phyloP scores from a whole-genome alignment of 2,113 vertebrate genomes.

The Urocitellus parryii region DNA sequence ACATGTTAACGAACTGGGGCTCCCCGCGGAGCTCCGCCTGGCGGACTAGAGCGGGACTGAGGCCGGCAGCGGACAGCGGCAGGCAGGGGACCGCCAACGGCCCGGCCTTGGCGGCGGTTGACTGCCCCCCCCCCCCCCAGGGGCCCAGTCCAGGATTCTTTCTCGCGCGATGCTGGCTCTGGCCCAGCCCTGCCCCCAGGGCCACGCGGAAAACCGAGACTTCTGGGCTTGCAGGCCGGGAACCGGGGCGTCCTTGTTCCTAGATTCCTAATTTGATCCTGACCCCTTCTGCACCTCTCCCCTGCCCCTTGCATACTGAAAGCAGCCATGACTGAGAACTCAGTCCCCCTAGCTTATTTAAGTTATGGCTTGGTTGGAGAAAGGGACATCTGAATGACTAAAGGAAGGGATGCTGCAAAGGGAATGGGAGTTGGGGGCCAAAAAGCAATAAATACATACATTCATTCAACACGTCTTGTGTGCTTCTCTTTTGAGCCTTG shows the following conservation, averaged over 20 bases:
- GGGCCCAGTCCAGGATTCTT: neutral
- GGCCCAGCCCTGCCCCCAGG: neutral
- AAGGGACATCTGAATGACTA: neutral
- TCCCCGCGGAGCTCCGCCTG: neutral
- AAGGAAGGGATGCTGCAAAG: neutral
- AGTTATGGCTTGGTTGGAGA: neutral
- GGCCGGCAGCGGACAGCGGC: neutral
- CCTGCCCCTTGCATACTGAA: fast-evolving
- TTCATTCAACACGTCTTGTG: neutral
- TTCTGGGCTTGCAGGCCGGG: neutral
- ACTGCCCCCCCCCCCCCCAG: neutral
- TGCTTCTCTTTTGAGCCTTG: neutral
- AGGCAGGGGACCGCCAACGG: too few relatives aligned
- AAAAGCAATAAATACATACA: neutral
- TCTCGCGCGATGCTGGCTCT: neutral
- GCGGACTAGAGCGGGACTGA: neutral
- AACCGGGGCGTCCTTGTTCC: neutral
- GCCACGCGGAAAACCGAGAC: neutral
- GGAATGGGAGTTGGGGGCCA: neutral
- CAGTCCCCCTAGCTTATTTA: neutral
- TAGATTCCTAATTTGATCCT: too few relatives aligned
- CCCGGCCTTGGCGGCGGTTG: neutral
- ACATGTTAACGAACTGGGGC: neutral
- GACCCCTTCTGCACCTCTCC: neutral
- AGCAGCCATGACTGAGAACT: neutral